Conservation (phyloP, 92 coral and sea anemone genomes). For the Pocillopora meandrina region DNA sequence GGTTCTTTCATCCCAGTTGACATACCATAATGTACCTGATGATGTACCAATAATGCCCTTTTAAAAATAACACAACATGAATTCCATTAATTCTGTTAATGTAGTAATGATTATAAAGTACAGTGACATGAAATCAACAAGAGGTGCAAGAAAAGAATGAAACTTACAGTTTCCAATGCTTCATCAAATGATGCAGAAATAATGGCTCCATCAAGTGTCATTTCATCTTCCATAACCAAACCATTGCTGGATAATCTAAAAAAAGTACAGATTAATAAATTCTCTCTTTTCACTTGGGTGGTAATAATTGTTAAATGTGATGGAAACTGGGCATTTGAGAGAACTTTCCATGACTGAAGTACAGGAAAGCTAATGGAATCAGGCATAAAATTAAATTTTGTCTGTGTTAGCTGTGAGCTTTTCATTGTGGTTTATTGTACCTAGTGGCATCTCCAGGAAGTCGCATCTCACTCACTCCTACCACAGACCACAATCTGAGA, state of each 20-base stretch:
- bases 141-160: too few relatives aligned
- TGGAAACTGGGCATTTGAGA: not conserved
- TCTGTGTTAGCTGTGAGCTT: too few relatives aligned
- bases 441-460: conserved; percentile 87
- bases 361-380: too few relatives aligned
- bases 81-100: not conserved
- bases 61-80: not conserved
- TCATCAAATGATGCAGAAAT: conserved; percentile 87
- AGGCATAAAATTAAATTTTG: too few relatives aligned
- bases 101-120: too few relatives aligned
- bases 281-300: not conserved
- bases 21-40: conserved; percentile 94
- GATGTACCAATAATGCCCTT: conserved; percentile 95
- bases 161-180: conserved; percentile 82
- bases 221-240: conserved; percentile 97
- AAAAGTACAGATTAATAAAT: not conserved
- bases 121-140: too few relatives aligned
- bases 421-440: conserved; percentile 32
- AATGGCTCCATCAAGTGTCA: conserved; percentile 89
- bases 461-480: conserved; percentile 88
- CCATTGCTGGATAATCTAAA: conserved; percentile 84
- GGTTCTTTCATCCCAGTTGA: conserved; percentile 97
- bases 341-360: too few relatives aligned
- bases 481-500: conserved; percentile 93
- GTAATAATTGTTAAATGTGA: not conserved